These are phyloP conservation scores for Chaetogeoica ovagalla DNA, from an alignment of 2,888 invertebrate species.

Conservation along the genomic window DNA sequence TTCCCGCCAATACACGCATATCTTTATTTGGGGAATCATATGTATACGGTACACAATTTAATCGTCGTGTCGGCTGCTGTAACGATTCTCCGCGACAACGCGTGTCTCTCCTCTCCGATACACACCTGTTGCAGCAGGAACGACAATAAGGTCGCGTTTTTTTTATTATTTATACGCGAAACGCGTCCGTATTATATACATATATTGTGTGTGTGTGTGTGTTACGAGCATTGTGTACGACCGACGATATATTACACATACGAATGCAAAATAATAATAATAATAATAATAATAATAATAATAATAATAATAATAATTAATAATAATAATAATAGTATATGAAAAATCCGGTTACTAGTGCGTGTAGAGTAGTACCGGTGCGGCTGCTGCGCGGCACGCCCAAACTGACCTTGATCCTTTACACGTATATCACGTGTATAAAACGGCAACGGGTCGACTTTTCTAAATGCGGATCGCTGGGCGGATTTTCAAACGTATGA, in stretches of 20 bases:
- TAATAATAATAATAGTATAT: slow-evolving; percentile 1
- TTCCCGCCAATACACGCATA: neutral
- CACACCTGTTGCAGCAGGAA: neutral
- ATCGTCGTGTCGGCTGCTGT: neutral
- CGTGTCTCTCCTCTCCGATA: neutral
- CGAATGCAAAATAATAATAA: too few relatives aligned
- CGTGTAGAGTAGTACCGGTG: slow-evolving; percentile 7
- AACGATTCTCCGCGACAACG: neutral
- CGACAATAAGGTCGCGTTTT: slow-evolving; percentile 31
- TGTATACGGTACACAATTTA: slow-evolving; percentile 18
- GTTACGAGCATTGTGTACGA: too few relatives aligned
- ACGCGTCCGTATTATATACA: too few relatives aligned
- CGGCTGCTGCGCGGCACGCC: slow-evolving; percentile 28
- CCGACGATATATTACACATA: too few relatives aligned
- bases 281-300: too few relatives aligned
- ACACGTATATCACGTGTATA: neutral
- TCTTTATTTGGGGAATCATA: slow-evolving; percentile 19
- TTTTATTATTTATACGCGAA: too few relatives aligned
- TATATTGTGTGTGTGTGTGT: too few relatives aligned
- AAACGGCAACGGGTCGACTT: slow-evolving; percentile 31
- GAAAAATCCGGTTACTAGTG: slow-evolving; percentile 45
- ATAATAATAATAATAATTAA: too few relatives aligned
- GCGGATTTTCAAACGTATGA: slow-evolving; percentile 35
- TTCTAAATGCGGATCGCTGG: slow-evolving; percentile 36
- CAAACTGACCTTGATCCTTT: slow-evolving; percentile 49